phyloP scores from a whole-genome alignment of 2,113 vertebrate genomes.

The Crotalus helleri region DNA sequence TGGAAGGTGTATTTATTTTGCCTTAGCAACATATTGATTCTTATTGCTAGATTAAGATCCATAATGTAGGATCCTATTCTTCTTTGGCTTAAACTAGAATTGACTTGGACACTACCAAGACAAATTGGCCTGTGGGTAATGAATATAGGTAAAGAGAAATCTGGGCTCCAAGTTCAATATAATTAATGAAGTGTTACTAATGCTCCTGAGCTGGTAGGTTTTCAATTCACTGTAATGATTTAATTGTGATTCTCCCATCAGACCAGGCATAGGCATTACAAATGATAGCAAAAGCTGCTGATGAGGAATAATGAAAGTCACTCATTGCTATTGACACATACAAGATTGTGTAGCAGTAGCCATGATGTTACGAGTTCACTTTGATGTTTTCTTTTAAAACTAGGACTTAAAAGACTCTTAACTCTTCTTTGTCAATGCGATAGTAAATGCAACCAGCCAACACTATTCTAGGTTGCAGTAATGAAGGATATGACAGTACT shows the following conservation, averaged over 20 bases:
- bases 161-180: slow-evolving; percentile 59
- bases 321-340: slow-evolving; percentile 63
- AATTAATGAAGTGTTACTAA: slow-evolving; percentile 70
- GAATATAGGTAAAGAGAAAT: slow-evolving; percentile 55
- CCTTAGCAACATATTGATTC: neutral
- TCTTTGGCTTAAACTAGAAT: slow-evolving; percentile 47
- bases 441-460: neutral
- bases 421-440: neutral
- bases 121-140: slow-evolving; percentile 48
- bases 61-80: slow-evolving; percentile 38
- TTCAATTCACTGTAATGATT: slow-evolving; percentile 65
- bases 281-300: slow-evolving; percentile 66
- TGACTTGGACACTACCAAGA: slow-evolving; percentile 55
- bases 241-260: slow-evolving; percentile 58
- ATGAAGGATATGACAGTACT: neutral
- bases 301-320: slow-evolving; percentile 64
- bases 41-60: slow-evolving; percentile 22
- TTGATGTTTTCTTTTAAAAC: slow-evolving; percentile 49
- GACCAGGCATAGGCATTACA: slow-evolving; percentile 57
- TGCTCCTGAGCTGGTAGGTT: slow-evolving; percentile 56
- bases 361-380: slow-evolving; percentile 58
- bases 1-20: slow-evolving; percentile 37
- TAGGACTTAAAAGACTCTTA: slow-evolving; percentile 24
- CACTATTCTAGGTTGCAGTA: neutral
- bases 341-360: slow-evolving; percentile 41